Evolutionary conservation across 2,888 invertebrate genomes (phyloP).

Genomic region (Lithophane semibrunnea): DNA sequence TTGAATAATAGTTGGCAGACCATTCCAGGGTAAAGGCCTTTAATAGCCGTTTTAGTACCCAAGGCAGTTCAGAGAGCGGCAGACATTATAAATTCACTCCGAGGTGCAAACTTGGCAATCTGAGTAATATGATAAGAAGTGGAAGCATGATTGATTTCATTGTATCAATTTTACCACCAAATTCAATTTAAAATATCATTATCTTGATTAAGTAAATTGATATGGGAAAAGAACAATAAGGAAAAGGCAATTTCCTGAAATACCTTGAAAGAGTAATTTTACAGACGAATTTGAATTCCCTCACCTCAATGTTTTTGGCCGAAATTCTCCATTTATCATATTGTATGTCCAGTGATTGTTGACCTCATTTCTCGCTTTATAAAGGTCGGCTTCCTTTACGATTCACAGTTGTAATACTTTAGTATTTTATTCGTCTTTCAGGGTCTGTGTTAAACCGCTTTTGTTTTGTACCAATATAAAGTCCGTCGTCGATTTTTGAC

Average conservation of each 20-base stretch:
- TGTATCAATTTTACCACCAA: slow-evolving; percentile 4
- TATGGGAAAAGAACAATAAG: slow-evolving; percentile 14
- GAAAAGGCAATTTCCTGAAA: slow-evolving; percentile 10
- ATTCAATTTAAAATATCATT: slow-evolving; percentile 10
- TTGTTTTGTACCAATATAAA: slow-evolving; percentile 43
- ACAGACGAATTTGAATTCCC: slow-evolving; percentile 39
- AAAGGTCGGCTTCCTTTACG: slow-evolving; percentile 49
- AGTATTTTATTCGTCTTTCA: slow-evolving; percentile 45
- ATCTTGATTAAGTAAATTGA: slow-evolving; percentile 8
- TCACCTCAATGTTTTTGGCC: slow-evolving; percentile 35
- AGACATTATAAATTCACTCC: slow-evolving; percentile 40
- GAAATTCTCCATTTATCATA: slow-evolving; percentile 54
- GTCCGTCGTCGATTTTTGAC: slow-evolving; percentile 34
- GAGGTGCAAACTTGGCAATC: slow-evolving; percentile 45
- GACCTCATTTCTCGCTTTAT: slow-evolving; percentile 47
- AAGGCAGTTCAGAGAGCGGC: slow-evolving; percentile 25
- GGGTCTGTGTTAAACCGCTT: slow-evolving; percentile 37
- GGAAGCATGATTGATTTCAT: slow-evolving; percentile 1
- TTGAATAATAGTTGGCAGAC: slow-evolving; percentile 49
- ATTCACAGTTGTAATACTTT: slow-evolving; percentile 45
- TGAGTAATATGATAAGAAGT: slow-evolving; percentile 13
- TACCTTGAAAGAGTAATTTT: slow-evolving; percentile 25
- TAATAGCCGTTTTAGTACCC: slow-evolving; percentile 45
- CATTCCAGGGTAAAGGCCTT: slow-evolving; percentile 27
- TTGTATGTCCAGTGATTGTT: slow-evolving; percentile 50